These are phyloP conservation scores for Tenebrosternarchus preto DNA, from an alignment of 2,113 vertebrate species.

Conservation along the genomic window DNA sequence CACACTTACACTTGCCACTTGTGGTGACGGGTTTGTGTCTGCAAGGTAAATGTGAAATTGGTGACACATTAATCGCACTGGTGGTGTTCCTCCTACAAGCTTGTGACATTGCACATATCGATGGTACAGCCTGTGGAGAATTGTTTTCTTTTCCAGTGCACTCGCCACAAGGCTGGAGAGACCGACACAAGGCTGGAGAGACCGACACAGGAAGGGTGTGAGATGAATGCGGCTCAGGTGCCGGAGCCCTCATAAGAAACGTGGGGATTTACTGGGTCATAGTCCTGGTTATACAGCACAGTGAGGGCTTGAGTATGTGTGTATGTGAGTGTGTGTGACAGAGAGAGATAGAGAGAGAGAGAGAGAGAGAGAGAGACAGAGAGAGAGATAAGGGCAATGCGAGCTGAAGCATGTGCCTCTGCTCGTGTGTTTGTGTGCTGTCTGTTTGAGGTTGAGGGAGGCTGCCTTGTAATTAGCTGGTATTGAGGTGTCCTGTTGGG, in stretches of 20 bases:
- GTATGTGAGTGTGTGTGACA: too few species aligned
- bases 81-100: neutral
- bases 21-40: neutral
- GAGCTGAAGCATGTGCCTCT: constrained; percentile 8
- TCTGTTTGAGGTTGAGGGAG: neutral
- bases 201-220: constrained; percentile 33
- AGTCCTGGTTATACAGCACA: constrained; percentile 4
- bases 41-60: neutral
- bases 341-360: neutral
- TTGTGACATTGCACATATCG: neutral
- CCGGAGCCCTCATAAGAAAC: neutral
- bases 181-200: constrained; percentile 41
- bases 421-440: neutral
- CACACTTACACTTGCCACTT: neutral
- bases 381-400: neutral
- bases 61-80: constrained; percentile 39
- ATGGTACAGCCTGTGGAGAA: neutral
- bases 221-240: constrained; percentile 36
- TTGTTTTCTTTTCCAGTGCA: neutral
- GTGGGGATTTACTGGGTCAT: constrained; percentile 38
- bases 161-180: too few species aligned
- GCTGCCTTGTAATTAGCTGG: constrained; percentile 46
- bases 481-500: constrained; percentile 42
- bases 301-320: constrained; percentile 14
- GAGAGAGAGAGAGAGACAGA: neutral